Evolutionary conservation across 2,888 invertebrate species (phyloP).

Genomic region (Drosophila fulvimacula): DNA sequence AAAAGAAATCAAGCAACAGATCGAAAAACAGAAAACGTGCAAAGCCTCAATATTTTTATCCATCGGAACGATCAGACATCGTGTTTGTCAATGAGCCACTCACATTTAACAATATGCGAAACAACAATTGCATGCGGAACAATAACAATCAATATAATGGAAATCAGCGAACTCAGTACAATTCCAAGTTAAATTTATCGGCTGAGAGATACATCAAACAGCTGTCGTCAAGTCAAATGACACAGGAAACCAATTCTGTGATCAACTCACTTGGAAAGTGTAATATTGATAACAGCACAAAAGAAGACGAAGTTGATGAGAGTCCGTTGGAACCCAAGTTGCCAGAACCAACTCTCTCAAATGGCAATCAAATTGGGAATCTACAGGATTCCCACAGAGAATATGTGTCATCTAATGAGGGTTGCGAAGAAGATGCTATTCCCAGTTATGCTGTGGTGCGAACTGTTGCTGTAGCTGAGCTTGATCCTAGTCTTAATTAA

Average conservation of each 20-base stretch:
- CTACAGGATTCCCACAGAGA: background rate
- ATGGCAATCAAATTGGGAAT: background rate
- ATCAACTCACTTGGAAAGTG: constrained; percentile 5
- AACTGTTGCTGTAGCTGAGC: background rate
- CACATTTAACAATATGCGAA: background rate
- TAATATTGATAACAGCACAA: background rate
- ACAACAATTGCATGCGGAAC: background rate
- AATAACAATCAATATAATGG: background rate
- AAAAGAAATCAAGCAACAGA: constrained; percentile 64
- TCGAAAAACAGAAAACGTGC: background rate
- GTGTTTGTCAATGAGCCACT: constrained; percentile 45
- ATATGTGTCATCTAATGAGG: constrained; percentile 21
- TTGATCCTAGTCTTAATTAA: background rate
- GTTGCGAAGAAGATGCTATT: constrained; percentile 18
- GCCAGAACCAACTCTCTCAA: background rate
- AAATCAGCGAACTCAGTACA: background rate
- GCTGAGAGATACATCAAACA: background rate
- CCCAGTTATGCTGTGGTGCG: constrained; percentile 22
- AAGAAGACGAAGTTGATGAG: background rate
- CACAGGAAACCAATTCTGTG: constrained; percentile 10
- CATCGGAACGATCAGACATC: constrained; percentile 30
- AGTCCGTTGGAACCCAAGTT: background rate
- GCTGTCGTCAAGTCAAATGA: background rate
- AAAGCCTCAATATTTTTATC: constrained; percentile 16
- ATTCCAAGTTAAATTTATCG: constrained; percentile 3